These are phyloP conservation scores for Carcina quercana DNA, from an alignment of 2,888 invertebrate genomes.

Conservation along the genomic window DNA sequence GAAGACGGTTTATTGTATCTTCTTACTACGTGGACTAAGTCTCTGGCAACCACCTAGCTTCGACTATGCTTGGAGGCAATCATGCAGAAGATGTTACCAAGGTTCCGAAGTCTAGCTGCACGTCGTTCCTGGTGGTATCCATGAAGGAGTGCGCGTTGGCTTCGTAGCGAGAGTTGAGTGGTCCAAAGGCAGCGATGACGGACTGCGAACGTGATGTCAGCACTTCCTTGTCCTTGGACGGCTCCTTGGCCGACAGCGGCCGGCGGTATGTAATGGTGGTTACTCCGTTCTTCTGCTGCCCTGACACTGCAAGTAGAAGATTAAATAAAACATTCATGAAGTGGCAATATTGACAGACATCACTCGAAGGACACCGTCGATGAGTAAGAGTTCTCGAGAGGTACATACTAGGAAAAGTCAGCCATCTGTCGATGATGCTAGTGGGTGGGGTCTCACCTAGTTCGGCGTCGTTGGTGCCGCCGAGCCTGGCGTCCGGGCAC, in stretches of 20 bases:
- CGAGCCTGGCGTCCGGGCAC: slow-evolving; percentile 88
- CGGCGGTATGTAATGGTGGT: slow-evolving; percentile 87
- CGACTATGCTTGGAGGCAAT: no score
- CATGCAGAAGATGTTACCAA: no score
- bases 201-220: slow-evolving; percentile 80
- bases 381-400: no score
- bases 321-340: no score
- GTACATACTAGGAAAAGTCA: no score
- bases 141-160: slow-evolving; percentile 87
- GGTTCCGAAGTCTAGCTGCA: slow-evolving; percentile 84
- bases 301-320: slow-evolving; percentile 68
- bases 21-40: no score
- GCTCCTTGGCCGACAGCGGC: slow-evolving; percentile 84
- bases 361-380: no score
- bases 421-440: no score
- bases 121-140: slow-evolving; percentile 82
- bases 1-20: no score
- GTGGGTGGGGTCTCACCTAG: slow-evolving; percentile 70
- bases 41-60: no score
- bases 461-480: slow-evolving; percentile 85
- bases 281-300: slow-evolving; percentile 84
- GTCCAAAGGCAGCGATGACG: slow-evolving; percentile 92
- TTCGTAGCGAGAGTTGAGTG: slow-evolving; percentile 84
- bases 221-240: slow-evolving; percentile 81
- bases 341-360: no score